Evolutionary conservation across 1,140 invertebrate genomes (phyloP).

Genomic region (Dinoponera quadriceps): DNA sequence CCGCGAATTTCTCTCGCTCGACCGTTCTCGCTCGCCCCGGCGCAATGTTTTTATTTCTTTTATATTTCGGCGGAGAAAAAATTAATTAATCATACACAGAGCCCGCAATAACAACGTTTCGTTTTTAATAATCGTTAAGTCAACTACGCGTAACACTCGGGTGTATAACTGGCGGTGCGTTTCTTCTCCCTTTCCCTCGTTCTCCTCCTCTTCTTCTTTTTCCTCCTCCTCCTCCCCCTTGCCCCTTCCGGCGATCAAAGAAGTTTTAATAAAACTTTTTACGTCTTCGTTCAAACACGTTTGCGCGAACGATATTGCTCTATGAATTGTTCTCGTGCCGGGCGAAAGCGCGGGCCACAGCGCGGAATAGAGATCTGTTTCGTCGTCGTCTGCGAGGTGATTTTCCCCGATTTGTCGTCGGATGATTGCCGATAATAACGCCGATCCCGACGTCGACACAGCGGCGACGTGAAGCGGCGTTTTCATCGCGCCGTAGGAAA

Average conservation of each 20-base stretch:
- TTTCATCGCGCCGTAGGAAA: slow-evolving; percentile 2
- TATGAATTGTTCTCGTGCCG: slow-evolving; percentile 50
- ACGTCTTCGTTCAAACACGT: slow-evolving; percentile 51
- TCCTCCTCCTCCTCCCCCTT: neutral
- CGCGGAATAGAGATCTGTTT: slow-evolving; percentile 6
- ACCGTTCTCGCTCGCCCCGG: no score
- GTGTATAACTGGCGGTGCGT: slow-evolving; percentile 40
- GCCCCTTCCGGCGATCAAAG: slow-evolving; percentile 42
- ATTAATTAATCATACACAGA: slow-evolving; percentile 20
- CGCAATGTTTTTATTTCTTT: no score
- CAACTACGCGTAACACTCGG: slow-evolving; percentile 47
- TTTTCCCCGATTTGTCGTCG: slow-evolving; percentile 37
- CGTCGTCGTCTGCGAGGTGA: slow-evolving; percentile 6
- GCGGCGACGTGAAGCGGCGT: neutral
- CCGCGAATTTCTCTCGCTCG: no score
- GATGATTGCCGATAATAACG: slow-evolving; percentile 36
- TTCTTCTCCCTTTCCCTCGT: neutral
- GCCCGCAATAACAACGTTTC: slow-evolving; percentile 31
- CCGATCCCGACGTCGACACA: slow-evolving; percentile 7
- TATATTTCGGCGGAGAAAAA: neutral
- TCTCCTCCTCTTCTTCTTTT: no score
- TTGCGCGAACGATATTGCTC: slow-evolving; percentile 45
- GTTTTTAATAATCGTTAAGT: slow-evolving; percentile 47
- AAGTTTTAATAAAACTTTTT: slow-evolving; percentile 63
- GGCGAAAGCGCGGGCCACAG: slow-evolving; percentile 5